These are phyloP conservation scores for Neotragus pygmaeus DNA, from an alignment of 2,113 vertebrate genomes.

Conservation along the genomic window DNA sequence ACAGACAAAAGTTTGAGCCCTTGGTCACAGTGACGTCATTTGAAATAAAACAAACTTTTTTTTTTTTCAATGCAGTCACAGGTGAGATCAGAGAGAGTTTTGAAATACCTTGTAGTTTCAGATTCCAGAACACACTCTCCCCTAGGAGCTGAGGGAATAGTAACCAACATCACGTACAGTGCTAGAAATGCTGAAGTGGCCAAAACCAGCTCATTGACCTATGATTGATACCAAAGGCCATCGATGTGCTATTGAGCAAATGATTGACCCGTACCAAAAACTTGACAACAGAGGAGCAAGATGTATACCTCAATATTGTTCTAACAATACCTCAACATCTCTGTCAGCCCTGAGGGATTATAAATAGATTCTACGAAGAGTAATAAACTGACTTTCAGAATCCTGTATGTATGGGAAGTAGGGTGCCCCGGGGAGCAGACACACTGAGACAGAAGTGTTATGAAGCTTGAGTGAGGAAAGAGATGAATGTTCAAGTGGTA, in stretches of 20 bases:
- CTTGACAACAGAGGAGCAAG: neutral
- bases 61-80: neutral
- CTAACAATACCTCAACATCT: constrained; percentile 27
- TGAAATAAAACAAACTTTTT: neutral
- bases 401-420: neutral
- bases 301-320: constrained; percentile 34
- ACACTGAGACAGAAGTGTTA: neutral
- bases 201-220: neutral
- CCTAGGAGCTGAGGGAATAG: neutral
- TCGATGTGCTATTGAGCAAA: neutral
- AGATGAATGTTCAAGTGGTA: neutral
- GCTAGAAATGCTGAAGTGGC: neutral
- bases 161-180: neutral
- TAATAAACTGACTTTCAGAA: constrained; percentile 43
- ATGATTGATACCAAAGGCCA: neutral
- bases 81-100: neutral
- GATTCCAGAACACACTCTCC: neutral
- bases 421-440: neutral
- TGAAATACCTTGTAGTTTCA: neutral
- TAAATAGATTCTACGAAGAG: constrained; percentile 26
- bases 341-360: constrained; percentile 3
- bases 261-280: neutral
- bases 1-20: neutral
- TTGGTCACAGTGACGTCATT: neutral
- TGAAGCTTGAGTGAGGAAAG: neutral